Base-by-base conservation (phyloP, 2,888 invertebrate genomes). In the Pachliopta kotzebuea region DNA sequence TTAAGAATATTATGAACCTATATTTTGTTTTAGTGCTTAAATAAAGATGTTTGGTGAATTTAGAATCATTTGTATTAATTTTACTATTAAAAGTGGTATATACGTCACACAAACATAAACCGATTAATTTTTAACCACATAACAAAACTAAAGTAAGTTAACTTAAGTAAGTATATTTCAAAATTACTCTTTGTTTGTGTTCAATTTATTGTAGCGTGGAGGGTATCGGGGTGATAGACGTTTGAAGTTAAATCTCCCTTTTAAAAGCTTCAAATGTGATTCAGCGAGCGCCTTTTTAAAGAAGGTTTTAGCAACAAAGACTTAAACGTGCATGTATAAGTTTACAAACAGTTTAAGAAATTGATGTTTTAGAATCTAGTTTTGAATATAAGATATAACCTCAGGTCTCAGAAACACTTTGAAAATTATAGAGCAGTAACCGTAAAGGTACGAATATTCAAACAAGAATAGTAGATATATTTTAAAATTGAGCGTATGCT, bases 191-290 rank as follows among this genome's bases (percentile, higher is more conserved):
- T 81, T 90, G 88, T 90, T 90, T 89, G 84, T 83, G 86, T 90
- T 90, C 83, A 84, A 90, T 90, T 89, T 86, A 75, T 68, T 71
- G 71, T 72, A 71, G 72, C 73, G 78, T 73, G 78, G 77, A 82
- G 84, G 84, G 84, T 76, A 80, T 80, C 75, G 77, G 68, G 76
- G 77, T 78, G 80, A 84, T 84, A 84, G 78, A 84, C 81, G 86
- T 88, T 89, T 86, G 85, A 87, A 88, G 88, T 85, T 86, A 89
- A 89, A 87, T 88, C 88, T 88, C 88, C 88, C 88, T 87, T 83
- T 85, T 84, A 85, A 86, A 88, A 77, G 85, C 75, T 83, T 77
- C 77, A 83, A 86, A 84, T 85, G 86, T 88, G 88, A 89, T 88
- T 89, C 88, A 78, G 73, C 77, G 80, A 77, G 76, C 78, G 81